Base-by-base conservation (phyloP, 2,797 vertebrate species). In the Chelon auratus region DNA sequence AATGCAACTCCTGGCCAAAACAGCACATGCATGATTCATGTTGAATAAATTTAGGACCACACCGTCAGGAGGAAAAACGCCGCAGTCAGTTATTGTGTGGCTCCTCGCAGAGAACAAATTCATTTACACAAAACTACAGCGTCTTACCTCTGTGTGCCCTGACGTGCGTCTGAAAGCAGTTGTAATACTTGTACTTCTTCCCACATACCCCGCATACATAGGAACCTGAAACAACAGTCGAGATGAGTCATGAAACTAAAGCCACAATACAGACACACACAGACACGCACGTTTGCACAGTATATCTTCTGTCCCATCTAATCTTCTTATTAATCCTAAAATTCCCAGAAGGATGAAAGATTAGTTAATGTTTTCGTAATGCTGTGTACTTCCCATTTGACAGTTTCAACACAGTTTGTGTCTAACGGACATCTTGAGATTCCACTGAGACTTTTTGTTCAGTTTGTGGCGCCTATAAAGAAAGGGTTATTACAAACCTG, bases 171-270 rank as follows among this genome's bases (percentile, higher is more conserved):
- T 99, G 98, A 94, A 98, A 99, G 87, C 98, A 99, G 95, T 99
- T 99, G 89, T 99, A 99, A 81, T 99, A 99, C 86, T 99, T 99
- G 94, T 99, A 99, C 83, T 99, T 99, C 94, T 99, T 99, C 70
- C 98, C 97, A 78, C 98, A 99, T 62, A 98, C 97, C 47, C 96
- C 96, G 72, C 98, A 99, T 64, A 99, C 95, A 4, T 99, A 99
- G 64, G 98, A 99, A 63, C 97, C 98, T 99, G 93, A 54, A 92
- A 82, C 77, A 92, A 47, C 93, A 86, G 76, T 87, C 13, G 91
- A 78, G 87, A 75, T 2, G 9, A 7, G 47, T 75, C 22, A 72
- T 30, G 20, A 66, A 77, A 51, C 60, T n/a, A 77, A 52, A 56
- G 9, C 10, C 9, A 61, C 10, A 18, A 10, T 20, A 54, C 6